Evolutionary conservation across 1,140 invertebrate species (phyloP), one percentile per base, ranked within the genome.

Genomic region (Eciton burchellii): DNA sequence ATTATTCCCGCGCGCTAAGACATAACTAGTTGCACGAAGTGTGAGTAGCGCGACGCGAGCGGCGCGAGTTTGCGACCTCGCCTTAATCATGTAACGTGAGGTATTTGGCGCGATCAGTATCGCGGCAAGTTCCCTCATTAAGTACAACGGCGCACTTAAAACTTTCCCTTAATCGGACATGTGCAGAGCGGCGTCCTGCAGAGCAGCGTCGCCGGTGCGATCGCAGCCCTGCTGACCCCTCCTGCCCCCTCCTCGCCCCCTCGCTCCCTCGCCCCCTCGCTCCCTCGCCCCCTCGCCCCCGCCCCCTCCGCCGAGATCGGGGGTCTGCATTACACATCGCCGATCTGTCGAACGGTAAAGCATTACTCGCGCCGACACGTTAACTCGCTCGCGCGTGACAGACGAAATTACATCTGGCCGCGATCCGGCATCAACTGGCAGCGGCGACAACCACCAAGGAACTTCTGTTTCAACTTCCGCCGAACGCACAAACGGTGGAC

Each of bases 261-360:
- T n/a, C n/a, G n/a, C n/a, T n/a, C n/a, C n/a, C n/a, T n/a, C n/a
- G n/a, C n/a, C n/a, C n/a, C n/a, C n/a, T n/a, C n/a, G n/a, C n/a
- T n/a, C n/a, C n/a, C n/a, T n/a, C n/a, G n/a, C n/a, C n/a, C n/a
- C n/a, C n/a, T n/a, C n/a, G n/a, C n/a, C n/a, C n/a, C n/a, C n/a
- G n/a, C n/a, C n/a, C n/a, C n/a, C n/a, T n/a, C n/a, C n/a, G n/a
- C n/a, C n/a, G n/a, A n/a, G n/a, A n/a, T n/a, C n/a, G n/a, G n/a
- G 4, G 72, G 62, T 49, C 70, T 79, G 74, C 56, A 79, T 68
- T 79, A 79, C 74, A 77, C 43, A 21, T 56, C 26, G 49, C 63
- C 74, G 49, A 79, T 79, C 63, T 68, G 74, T 79, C 74, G 74
- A 79, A 79, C 74, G 56, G 49, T 79, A 70, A n/a, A 79, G 74